Conservation (phyloP, 2,888 invertebrate species). For the Synanthedon andrenaeformis region DNA sequence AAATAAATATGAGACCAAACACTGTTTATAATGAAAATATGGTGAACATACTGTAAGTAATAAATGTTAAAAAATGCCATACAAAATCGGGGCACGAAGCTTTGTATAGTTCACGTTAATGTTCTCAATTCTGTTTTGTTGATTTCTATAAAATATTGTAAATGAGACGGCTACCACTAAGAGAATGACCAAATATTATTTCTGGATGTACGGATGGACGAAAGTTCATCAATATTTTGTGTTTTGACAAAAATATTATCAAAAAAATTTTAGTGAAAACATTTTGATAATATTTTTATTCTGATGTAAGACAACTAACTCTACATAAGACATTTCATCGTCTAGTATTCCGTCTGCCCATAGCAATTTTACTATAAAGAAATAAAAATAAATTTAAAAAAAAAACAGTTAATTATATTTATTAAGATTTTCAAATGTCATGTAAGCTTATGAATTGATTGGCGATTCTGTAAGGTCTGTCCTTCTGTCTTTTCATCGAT, state of each 20-base stretch:
- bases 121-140: constrained; percentile 64
- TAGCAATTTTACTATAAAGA: too few relatives aligned
- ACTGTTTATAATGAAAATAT: constrained; percentile 5
- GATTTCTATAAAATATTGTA: constrained; percentile 71
- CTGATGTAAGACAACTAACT: too few relatives aligned
- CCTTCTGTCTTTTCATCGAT: too few relatives aligned
- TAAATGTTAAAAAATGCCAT: constrained; percentile 44
- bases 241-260: not conserved
- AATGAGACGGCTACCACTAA: constrained; percentile 69
- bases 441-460: too few relatives aligned
- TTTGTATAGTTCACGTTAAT: constrained; percentile 55
- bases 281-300: too few relatives aligned
- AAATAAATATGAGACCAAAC: not conserved
- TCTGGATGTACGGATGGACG: constrained; percentile 21
- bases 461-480: too few relatives aligned
- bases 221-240: constrained; percentile 19
- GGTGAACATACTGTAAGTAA: constrained; percentile 51
- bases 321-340: too few relatives aligned
- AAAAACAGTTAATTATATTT: too few relatives aligned
- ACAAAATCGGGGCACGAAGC: constrained; percentile 45
- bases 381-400: too few relatives aligned
- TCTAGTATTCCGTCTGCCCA: too few relatives aligned
- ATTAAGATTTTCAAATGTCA: too few relatives aligned
- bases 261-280: not conserved
- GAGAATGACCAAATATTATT: constrained; percentile 65